Evolutionary conservation across 2,797 vertebrate genomes (phyloP).

Genomic region (Amphiprion clarkii): DNA sequence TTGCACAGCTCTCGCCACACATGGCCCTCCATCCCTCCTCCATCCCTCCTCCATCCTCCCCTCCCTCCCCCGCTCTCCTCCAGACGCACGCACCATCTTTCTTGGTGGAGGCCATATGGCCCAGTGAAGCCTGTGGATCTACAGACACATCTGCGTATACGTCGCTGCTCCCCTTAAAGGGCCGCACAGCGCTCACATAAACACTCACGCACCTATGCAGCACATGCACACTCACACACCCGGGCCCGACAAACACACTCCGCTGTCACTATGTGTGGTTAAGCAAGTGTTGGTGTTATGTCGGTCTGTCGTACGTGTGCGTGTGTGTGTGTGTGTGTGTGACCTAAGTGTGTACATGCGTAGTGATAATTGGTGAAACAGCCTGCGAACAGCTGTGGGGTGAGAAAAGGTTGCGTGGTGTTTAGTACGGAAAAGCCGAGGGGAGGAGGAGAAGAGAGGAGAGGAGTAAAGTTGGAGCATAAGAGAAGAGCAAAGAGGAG

Average conservation of each 20-base stretch:
- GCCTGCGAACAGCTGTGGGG: conserved; percentile 84
- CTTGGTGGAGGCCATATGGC: conserved; percentile 98
- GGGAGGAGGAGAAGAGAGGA: conserved; percentile 52
- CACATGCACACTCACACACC: conserved; percentile 30
- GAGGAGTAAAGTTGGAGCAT: conserved; percentile 25
- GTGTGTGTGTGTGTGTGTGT: conserved; percentile 43
- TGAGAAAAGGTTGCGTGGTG: conserved; percentile 80
- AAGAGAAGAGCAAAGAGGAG: conserved; percentile 25
- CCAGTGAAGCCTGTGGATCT: conserved; percentile 98
- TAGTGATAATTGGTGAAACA: conserved; percentile 88
- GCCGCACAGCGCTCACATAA: conserved; percentile 53
- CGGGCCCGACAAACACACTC: conserved; percentile 54
- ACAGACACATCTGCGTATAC: conserved; percentile 99
- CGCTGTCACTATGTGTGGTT: conserved; percentile 57
- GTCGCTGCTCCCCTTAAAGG: conserved; percentile 90
- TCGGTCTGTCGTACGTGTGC: conserved; percentile 45
- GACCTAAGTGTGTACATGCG: conserved; percentile 74
- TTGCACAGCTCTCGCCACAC: conserved; percentile 83
- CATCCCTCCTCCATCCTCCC: conserved; percentile 67
- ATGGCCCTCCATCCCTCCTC: conserved; percentile 76
- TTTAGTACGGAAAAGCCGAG: conserved; percentile 68
- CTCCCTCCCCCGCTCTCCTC: conserved; percentile 90
- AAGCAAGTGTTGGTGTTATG: conserved; percentile 64
- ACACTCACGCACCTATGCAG: conserved; percentile 39
- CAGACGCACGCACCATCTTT: conserved; percentile 98